These are phyloP conservation scores for Folsomia manolachei DNA, from an alignment of 2,888 invertebrate genomes.

Conservation along the genomic window DNA sequence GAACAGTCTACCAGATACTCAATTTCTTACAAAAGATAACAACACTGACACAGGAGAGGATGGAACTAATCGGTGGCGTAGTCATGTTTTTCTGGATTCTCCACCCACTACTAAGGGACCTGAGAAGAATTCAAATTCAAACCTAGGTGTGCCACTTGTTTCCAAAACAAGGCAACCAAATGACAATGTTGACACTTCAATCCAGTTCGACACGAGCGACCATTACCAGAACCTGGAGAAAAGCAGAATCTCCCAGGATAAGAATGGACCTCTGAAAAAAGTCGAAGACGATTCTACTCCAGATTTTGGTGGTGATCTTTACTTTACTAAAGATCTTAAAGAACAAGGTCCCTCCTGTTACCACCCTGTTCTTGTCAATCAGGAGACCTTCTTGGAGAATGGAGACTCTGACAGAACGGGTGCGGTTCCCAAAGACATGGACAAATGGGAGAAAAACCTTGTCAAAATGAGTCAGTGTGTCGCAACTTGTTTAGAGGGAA, in stretches of 20 bases:
- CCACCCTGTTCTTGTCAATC: constrained; percentile 15
- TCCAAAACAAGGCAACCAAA: neutral
- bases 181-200: neutral
- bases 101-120: neutral
- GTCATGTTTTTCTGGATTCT: too few relatives aligned
- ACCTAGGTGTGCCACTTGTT: neutral
- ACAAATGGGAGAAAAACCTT: constrained; percentile 34
- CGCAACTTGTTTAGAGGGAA: constrained; percentile 28
- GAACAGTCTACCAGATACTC: neutral
- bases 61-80: neutral
- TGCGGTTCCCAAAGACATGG: constrained; percentile 7
- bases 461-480: constrained; percentile 37
- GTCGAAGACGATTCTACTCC: neutral
- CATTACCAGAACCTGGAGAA: too few relatives aligned
- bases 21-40: neutral
- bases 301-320: neutral
- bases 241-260: too few relatives aligned
- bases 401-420: neutral
- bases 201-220: too few relatives aligned
- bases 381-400: constrained; percentile 2
- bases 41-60: neutral
- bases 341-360: neutral
- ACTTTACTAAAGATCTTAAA: neutral
- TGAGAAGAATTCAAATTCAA: neutral
- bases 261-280: too few relatives aligned